Evolutionary conservation across 2,797 vertebrate genomes (phyloP).

Genomic region (Gobionotothen gibberifrons): DNA sequence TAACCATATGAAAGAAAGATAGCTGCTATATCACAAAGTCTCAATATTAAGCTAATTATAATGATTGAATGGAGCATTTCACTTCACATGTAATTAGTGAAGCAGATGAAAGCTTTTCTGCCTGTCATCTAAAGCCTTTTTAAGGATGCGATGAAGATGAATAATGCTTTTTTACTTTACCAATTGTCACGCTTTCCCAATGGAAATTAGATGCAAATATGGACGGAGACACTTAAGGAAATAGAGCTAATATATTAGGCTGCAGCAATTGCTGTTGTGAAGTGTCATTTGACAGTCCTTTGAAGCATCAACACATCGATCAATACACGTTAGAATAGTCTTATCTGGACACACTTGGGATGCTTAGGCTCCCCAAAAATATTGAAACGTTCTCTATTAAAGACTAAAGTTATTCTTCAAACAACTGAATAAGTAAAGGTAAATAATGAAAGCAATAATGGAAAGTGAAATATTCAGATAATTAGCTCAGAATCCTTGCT

Average conservation of each 20-base stretch:
- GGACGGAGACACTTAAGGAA: conserved; percentile 38
- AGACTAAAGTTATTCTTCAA: conserved; percentile 22
- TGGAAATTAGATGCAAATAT: conserved; percentile 61
- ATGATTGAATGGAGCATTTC: conserved; percentile 41
- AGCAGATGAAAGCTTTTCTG: conserved; percentile 33
- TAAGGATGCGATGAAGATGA: conserved; percentile 28
- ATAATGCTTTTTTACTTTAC: conserved; percentile 42
- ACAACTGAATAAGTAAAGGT: background rate
- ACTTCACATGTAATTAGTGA: conserved; percentile 38
- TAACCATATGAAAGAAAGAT: background rate
- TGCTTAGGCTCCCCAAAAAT: conserved; percentile 21
- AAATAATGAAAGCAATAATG: conserved; percentile 29
- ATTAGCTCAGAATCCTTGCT: conserved; percentile 9
- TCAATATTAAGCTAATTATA: conserved; percentile 20
- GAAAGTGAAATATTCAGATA: conserved; percentile 26
- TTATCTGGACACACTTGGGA: conserved; percentile 28
- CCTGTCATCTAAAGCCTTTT: conserved; percentile 33
- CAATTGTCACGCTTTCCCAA: conserved; percentile 27
- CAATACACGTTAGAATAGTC: conserved; percentile 12
- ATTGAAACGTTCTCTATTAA: background rate
- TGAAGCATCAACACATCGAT: conserved; percentile 20
- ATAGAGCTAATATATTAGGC: conserved; percentile 33
- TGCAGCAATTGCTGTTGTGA: conserved; percentile 30
- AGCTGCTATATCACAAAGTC: conserved; percentile 33
- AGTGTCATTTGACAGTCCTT: conserved; percentile 30